Base-by-base conservation (phyloP, 2,888 invertebrate genomes). In the Drosophila barbarae region DNA sequence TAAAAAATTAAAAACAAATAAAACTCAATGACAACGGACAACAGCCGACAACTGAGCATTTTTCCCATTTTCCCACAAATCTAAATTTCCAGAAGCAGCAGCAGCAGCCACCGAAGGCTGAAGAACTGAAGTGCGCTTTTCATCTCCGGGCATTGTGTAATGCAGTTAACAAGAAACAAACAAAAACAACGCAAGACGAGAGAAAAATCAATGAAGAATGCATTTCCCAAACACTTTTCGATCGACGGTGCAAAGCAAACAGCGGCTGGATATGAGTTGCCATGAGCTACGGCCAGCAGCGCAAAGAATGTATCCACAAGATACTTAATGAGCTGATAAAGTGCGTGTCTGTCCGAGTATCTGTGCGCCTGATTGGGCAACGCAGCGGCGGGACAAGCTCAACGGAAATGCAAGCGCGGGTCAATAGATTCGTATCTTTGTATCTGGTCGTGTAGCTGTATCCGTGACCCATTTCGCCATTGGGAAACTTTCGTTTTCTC, bases 1-100 rank as follows among this genome's bases (percentile, higher is more conserved):
- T 83, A 81, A 84, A 80, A 83, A 84, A 79, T 85, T 84, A 79
- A 84, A 84, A 84, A 77, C 85, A 80, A 80, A 84, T 80, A 80
- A 84, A 84, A 83, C 65, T 68, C 77, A 77, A 75, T 76, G 83
- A 84, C 75, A 71, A 79, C 58, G 35, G 39, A 30, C 26, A 55
- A 28, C 23, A 58, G 44, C 38, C 39, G 56, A 34, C 64, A 21
- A 50, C 26, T 28, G 13, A 41, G 30, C 68, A 73, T 73, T 82
- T 83, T 83, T 86, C 86, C 83, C 68, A 73, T 73, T 82, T 83
- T 83, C 83, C 86, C 83, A 83, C 83, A 79, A 82, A 82, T 83
- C 86, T 77, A 79, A 77, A 71, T 79, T 82, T 83, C 65, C 76
- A 74, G 78, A 58, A 66, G 66, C 71, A 65, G 34, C 41, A 21